These are phyloP conservation scores for Palythoa heliodiscus DNA, from an alignment of 92 coral and sea anemone genomes.

Conservation along the genomic window DNA sequence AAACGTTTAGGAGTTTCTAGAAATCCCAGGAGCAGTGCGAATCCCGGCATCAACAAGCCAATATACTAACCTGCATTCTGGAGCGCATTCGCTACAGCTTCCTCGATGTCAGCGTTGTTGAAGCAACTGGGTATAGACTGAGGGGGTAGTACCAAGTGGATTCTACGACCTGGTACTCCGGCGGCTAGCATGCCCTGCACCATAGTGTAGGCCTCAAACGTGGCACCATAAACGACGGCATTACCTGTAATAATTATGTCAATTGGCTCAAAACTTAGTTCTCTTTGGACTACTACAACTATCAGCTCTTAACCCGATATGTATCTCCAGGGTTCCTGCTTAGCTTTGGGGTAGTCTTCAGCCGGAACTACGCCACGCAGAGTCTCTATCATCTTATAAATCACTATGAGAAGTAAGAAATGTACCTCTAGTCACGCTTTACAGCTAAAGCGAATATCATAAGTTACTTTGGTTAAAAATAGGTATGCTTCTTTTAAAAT, in stretches of 20 bases:
- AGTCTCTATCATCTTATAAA: too few relatives aligned
- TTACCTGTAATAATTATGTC: conserved; percentile 57
- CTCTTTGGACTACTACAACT: not conserved
- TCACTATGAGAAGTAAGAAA: not conserved
- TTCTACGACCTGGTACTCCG: conserved; percentile 80
- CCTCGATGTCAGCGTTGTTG: conserved; percentile 90
- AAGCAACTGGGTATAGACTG: conserved; percentile 82
- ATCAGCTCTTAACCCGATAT: too few relatives aligned
- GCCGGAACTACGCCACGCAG: too few relatives aligned
- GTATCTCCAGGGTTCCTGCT: too few relatives aligned
- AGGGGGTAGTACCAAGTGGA: conserved; percentile 93
- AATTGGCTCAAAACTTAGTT: not conserved
- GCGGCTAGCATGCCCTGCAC: conserved; percentile 74
- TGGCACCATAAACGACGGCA: conserved; percentile 90
- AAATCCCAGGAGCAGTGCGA: too few relatives aligned
- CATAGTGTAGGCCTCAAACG: conserved; percentile 84
- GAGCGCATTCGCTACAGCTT: conserved; percentile 69
- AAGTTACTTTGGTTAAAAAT: too few relatives aligned
- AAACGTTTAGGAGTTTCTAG: too few relatives aligned
- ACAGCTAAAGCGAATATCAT: not conserved
- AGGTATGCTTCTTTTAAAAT: too few relatives aligned
- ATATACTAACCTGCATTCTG: conserved; percentile 19
- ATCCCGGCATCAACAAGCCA: too few relatives aligned
- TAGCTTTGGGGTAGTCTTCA: too few relatives aligned
- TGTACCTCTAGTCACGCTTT: not conserved